phyloP scores from a whole-genome alignment of 2,888 invertebrate genomes.

The Melanotus villosus region DNA sequence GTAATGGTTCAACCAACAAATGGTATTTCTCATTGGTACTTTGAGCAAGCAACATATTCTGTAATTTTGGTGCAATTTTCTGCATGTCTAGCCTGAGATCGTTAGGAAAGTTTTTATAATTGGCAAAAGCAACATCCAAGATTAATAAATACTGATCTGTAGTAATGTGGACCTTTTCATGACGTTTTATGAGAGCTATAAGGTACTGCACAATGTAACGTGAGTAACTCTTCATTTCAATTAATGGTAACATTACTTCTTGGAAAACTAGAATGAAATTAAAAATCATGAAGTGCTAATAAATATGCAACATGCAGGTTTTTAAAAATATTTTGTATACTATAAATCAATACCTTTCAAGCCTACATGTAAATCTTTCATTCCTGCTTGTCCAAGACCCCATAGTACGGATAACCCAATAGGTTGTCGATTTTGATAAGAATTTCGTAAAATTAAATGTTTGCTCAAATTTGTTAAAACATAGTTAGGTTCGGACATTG shows the following conservation, averaged over 20 bases:
- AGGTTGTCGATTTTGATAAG: slow-evolving; percentile 83
- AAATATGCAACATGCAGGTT: no score
- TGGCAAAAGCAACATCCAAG: slow-evolving; percentile 73
- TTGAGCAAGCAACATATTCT: slow-evolving; percentile 59
- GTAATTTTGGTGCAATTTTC: slow-evolving; percentile 66
- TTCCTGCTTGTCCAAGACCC: slow-evolving; percentile 83
- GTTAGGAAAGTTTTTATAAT: slow-evolving; percentile 72
- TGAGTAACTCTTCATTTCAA: slow-evolving; percentile 80
- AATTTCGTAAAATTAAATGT: slow-evolving; percentile 76
- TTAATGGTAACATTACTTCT: slow-evolving; percentile 80
- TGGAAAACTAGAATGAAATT: slow-evolving; percentile 76
- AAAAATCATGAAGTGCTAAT: not conserved
- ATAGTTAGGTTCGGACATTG: slow-evolving; percentile 76
- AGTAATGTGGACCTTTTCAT: slow-evolving; percentile 54
- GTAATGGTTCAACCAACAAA: slow-evolving; percentile 75
- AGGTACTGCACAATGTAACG: slow-evolving; percentile 77
- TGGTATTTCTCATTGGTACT: slow-evolving; percentile 64
- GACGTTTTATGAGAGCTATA: slow-evolving; percentile 65
- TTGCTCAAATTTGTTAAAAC: slow-evolving; percentile 75
- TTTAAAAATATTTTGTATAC: no score
- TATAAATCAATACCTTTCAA: slow-evolving; percentile 81
- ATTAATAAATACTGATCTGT: slow-evolving; percentile 74
- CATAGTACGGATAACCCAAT: slow-evolving; percentile 82
- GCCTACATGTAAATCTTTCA: slow-evolving; percentile 76
- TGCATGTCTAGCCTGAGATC: slow-evolving; percentile 73